Evolutionary conservation across 1,140 invertebrate species (phyloP), one percentile per base, ranked within the genome.

Genomic region (Drosophila murphyi): DNA sequence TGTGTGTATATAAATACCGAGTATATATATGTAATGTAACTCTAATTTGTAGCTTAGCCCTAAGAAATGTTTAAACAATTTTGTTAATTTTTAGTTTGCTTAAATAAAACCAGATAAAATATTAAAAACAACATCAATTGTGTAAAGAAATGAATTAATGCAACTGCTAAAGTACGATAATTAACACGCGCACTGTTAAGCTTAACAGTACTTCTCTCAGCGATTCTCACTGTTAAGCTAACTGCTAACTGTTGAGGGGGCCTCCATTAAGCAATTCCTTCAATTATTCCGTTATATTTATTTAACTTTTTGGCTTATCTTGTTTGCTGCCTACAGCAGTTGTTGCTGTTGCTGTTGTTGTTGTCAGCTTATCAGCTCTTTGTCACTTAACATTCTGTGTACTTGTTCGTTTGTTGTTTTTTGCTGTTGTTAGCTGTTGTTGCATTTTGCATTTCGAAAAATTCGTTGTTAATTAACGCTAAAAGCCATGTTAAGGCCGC

Each of bases 401-500:
- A 72, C 79, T 87, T 82, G 78, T 75, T 85, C 12, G 71, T 78
- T 68, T 62, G 57, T 71, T 54, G 75, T 5, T 7, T 5, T 7
- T 76, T 62, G 50, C 68, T 78, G 62, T 68, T 75, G 65, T 59
- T 74, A 56, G 48, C 34, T 67, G 61, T 47, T 73, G 71, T 55
- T 73, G 73, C 64, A 85, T 85, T 83, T 83, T 83, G 80, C 80
- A 83, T 83, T 85, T 79, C 82, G 73, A 63, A 70, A 87, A 88
- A 88, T 83, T 88, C 83, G 85, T 85, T 88, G 85, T 88, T 88
- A 88, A 88, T 88, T 88, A 88, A 88, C 85, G 85, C 85, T 89
- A 89, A 89, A 89, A 90, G 86, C 86, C 86, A 89, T 90, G 85
- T 89, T 89, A 80, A 85, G 83, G 67, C 85, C 78, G 85, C 85